phyloP scores from a whole-genome alignment of 2,797 vertebrate genomes.

The Periparus ater region DNA sequence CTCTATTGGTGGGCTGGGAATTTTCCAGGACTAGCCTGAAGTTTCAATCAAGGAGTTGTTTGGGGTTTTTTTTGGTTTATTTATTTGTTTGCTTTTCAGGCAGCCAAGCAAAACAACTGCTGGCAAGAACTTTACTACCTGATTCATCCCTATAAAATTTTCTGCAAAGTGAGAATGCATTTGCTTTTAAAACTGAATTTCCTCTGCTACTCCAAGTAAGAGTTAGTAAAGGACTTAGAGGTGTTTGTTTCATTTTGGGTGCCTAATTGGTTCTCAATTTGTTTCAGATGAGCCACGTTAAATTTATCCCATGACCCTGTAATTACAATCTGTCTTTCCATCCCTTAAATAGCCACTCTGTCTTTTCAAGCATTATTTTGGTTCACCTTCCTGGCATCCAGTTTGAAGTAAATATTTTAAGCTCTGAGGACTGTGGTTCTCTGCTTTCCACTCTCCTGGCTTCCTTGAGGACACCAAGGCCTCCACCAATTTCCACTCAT shows the following conservation, averaged over 20 bases:
- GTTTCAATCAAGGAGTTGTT: background rate
- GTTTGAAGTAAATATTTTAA: background rate
- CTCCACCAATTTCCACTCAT: fast-evolving
- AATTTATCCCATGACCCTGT: background rate
- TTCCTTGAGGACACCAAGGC: background rate
- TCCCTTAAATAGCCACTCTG: background rate
- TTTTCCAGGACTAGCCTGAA: constrained; percentile 9
- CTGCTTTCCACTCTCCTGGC: background rate
- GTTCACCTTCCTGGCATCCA: background rate
- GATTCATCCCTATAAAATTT: background rate
- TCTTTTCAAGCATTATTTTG: background rate
- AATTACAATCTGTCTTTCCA: background rate
- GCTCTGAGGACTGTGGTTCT: fast-evolving
- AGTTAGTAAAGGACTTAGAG: background rate
- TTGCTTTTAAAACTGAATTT: background rate
- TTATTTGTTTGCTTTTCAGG: constrained; percentile 21
- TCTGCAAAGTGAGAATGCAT: background rate
- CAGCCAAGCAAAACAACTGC: constrained; percentile 11
- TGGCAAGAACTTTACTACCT: background rate
- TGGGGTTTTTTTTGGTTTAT: background rate
- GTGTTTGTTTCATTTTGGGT: constrained; percentile 7
- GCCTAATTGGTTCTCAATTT: background rate
- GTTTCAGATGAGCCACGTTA: background rate
- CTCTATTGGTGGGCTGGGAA: constrained; percentile 10
- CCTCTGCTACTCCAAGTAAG: background rate